Base-by-base conservation (phyloP, 2,888 invertebrate species). In the Monochamus alternatus region DNA sequence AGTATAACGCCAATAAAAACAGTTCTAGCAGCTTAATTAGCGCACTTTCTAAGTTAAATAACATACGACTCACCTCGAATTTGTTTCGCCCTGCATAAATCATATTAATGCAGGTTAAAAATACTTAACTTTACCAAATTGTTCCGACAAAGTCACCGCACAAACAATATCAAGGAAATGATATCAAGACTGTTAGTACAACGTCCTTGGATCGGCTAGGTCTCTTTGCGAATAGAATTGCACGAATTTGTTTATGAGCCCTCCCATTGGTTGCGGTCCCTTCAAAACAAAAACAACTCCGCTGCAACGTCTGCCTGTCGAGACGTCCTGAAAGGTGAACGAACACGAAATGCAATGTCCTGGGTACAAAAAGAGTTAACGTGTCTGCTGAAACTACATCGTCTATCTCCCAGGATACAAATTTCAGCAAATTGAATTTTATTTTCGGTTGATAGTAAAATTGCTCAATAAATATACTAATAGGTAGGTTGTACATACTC, bases 61-160 rank as follows among this genome's bases (percentile, higher is more conserved):
- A 38, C 68, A 75, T 51, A 8, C 76, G 59, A 86, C 91, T 88
- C 87, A 92, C 93, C 91, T 93, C 92, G 87, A 92, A 92, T 89
- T 92, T 92, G 89, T 91, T 92, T 90, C 92, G 91, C 85, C 91
- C 92, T 87, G 92, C 92, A 90, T 91, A 91, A 89, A 90, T 91
- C 92, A 92, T 93, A 85, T 85, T 85, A 91, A 89, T 85, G 78
- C 80, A 82, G 82, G 81, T 70, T 69, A 62, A 77, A 74, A 75
- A 67, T 68, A n/a, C 51, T 64, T 47, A 52, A 75, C 75, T 75
- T 47, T 30, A 64, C 30, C 32, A 67, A 64, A 62, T 66, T 51
- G 66, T 64, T 44, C 72, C 67, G 58, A 63, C 47, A 69, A 77
- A 82, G 75, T 77, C 79, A 81, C 79, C 63, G 69, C 76, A 77